Conservation (phyloP, 2,113 vertebrate species). For the Lophura nycthemera region DNA sequence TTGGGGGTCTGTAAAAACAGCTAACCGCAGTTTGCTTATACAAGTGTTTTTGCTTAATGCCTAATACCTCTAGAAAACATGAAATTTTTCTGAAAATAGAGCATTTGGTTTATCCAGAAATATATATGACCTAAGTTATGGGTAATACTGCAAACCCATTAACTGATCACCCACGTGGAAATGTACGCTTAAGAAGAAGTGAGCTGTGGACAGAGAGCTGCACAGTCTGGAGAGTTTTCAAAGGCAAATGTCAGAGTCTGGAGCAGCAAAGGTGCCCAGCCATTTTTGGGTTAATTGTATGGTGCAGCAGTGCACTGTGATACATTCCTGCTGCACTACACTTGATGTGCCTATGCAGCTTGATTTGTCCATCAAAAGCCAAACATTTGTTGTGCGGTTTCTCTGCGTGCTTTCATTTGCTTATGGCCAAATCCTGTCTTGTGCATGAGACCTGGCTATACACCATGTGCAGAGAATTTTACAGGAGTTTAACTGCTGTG, state of each 20-base stretch:
- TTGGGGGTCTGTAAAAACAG: not conserved
- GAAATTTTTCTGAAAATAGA: not conserved
- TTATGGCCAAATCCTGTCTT: not conserved
- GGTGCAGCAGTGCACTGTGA: rapidly evolving
- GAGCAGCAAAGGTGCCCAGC: not conserved
- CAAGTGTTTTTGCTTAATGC: not conserved
- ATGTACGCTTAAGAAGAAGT: not conserved
- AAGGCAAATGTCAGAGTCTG: rapidly evolving
- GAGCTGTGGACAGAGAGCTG: not conserved
- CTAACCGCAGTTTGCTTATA: not conserved
- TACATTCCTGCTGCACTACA: not conserved
- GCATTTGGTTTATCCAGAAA: not conserved
- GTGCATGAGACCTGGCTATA: not conserved
- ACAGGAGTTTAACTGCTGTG: not conserved
- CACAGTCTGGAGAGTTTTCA: not conserved
- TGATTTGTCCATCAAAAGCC: not conserved
- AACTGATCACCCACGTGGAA: not conserved
- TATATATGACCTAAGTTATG: not conserved
- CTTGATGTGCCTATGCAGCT: rapidly evolving
- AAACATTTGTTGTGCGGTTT: not conserved
- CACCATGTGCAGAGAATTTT: not conserved
- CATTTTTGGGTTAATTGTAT: not conserved
- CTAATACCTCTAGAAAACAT: not conserved
- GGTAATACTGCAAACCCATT: not conserved
- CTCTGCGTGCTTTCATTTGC: rapidly evolving